Evolutionary conservation across 2,113 vertebrate species (phyloP), one percentile per base, ranked within the genome.

Genomic region (Henicopernis longicauda): DNA sequence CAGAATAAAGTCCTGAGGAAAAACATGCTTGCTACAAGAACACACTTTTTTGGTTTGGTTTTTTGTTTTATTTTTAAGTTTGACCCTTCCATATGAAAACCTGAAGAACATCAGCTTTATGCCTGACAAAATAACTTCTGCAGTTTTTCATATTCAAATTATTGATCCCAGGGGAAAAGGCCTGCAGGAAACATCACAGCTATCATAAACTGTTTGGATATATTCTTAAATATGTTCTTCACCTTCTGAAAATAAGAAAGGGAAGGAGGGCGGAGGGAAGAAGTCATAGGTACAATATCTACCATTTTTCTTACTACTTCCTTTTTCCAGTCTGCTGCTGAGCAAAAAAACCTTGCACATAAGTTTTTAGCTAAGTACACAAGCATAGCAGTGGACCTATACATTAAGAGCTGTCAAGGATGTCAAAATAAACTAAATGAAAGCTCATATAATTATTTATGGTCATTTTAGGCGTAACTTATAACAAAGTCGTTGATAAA

Each of bases 381-480:
- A 20, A 58, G 40, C 29, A 74, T 17, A 74, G 22, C 3, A 9
- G 47, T 12, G 16, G n/a, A 83, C 31, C 69, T 42, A 54, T 74
- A 90, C 42, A 73, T n/a, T 63, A 62, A 71, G 47, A 74, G 34
- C 22, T 57, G 9, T 71, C 36, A 82, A 70, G 42, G 14, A 78
- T 32, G 23, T 54, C 61, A 82, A 91, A 91, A 82, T 32, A 91
- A 57, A 72, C 47, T 17, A 7, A 52, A 90, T 32, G 13, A 61
- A 78, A 82, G 58, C 25, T 89, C 63, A 78, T 36, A 38, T 3
- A 78, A 52, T 31, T 72, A 86, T 84, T 89, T 49, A 76, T 12
- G 45, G 58, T 80, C 32, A 58, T 57, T 84, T 85, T 77, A 92
- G 88, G 78, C 7, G 4, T 86, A 84, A 96, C 79, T 85, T 88